Conservation (phyloP, 2,797 vertebrate species). For the Apodemus agrarius region DNA sequence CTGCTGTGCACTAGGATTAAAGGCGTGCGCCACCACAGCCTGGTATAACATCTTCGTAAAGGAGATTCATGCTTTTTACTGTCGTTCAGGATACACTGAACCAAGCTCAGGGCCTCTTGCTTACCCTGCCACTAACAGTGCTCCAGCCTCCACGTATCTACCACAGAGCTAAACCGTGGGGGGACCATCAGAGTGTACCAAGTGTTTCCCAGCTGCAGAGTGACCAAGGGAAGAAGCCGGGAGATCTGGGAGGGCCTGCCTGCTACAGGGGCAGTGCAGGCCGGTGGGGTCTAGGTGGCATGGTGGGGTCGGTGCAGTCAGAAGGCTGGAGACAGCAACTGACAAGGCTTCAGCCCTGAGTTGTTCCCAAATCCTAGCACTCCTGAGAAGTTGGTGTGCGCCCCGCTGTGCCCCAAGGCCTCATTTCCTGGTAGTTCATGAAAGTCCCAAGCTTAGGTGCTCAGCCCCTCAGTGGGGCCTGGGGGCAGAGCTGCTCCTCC, state of each 20-base stretch:
- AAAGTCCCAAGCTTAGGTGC: neutral
- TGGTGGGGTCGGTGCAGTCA: neutral
- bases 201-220: neutral
- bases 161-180: neutral
- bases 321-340: neutral
- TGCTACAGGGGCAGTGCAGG: neutral
- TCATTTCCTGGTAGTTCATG: neutral
- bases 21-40: neutral
- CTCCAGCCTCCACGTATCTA: neutral
- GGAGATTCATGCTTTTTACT: neutral
- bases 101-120: neutral
- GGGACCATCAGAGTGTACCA: neutral
- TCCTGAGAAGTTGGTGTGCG: neutral
- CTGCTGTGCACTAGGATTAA: neutral
- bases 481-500: neutral
- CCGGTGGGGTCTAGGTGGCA: neutral
- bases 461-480: neutral
- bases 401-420: neutral
- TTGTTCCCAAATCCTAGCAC: neutral
- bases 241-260: neutral
- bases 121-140: neutral
- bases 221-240: neutral
- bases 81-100: neutral
- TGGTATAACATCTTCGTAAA: neutral
- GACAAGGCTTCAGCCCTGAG: neutral